These are phyloP conservation scores for Cacajao melanocephalus DNA, from an alignment of 2,797 vertebrate species.

Conservation along the genomic window DNA sequence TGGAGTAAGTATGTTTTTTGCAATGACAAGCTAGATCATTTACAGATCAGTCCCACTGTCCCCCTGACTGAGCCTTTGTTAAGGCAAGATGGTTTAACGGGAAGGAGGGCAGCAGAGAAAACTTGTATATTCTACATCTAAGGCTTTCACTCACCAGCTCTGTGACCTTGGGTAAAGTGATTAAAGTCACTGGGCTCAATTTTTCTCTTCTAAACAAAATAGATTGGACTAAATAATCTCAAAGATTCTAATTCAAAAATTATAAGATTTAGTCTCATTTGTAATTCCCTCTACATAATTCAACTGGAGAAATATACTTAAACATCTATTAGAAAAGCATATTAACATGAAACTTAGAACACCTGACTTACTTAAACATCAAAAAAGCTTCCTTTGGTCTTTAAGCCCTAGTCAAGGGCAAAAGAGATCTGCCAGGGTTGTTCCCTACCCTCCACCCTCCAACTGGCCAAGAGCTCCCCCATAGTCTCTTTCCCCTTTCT, in stretches of 20 bases:
- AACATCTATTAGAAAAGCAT: slow-evolving; percentile 11
- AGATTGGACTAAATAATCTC: not conserved
- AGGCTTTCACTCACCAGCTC: not conserved
- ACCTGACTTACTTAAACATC: not conserved
- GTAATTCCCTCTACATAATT: slow-evolving; percentile 24
- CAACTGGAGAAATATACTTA: slow-evolving; percentile 14
- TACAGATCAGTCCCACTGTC: slow-evolving; percentile 19
- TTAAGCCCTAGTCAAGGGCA: not conserved
- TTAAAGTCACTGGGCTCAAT: not conserved
- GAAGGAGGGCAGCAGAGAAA: not conserved
- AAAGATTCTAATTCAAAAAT: slow-evolving; percentile 4
- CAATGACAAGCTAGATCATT: slow-evolving; percentile 59
- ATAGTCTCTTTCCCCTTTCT: not conserved
- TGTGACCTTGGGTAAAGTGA: not conserved
- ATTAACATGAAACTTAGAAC: slow-evolving; percentile 6
- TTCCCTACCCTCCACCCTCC: not conserved
- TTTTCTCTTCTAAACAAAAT: not conserved
- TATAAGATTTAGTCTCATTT: not conserved
- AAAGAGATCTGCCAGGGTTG: not conserved
- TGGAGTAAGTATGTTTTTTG: slow-evolving; percentile 61
- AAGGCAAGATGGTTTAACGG: not conserved
- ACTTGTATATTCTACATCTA: not conserved
- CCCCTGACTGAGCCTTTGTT: not conserved
- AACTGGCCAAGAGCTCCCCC: not conserved
- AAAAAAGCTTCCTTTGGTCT: not conserved